phyloP scores from a whole-genome alignment of 1,140 invertebrate genomes.

The Pygmarrhopalites habei region DNA sequence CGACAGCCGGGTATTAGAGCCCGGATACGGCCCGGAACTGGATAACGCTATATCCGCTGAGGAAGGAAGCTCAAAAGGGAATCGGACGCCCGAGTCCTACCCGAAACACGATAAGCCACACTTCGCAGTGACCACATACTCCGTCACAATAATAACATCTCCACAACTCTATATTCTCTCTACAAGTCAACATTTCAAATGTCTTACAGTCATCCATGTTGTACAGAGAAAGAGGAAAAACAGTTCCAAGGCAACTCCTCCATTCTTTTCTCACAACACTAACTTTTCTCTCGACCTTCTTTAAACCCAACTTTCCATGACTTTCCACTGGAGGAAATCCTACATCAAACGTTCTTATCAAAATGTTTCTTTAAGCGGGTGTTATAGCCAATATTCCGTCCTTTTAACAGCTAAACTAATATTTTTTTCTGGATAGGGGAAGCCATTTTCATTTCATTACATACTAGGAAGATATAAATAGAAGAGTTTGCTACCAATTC shows the following conservation, averaged over 20 bases:
- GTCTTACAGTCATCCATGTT: not conserved
- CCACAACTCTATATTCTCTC: not conserved
- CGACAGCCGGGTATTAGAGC: slow-evolving; percentile 37
- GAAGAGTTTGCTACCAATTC: too few relatives aligned
- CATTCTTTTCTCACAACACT: slow-evolving; percentile 5
- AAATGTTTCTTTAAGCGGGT: too few relatives aligned
- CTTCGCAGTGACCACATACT: slow-evolving; percentile 36
- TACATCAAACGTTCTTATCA: too few relatives aligned
- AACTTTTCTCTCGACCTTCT: too few relatives aligned
- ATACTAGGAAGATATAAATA: too few relatives aligned
- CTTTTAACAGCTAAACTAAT: too few relatives aligned
- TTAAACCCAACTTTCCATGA: too few relatives aligned
- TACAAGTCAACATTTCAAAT: not conserved
- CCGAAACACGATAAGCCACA: slow-evolving; percentile 39
- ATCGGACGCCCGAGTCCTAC: slow-evolving; percentile 37
- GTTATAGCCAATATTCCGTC: too few relatives aligned
- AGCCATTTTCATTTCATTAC: too few relatives aligned
- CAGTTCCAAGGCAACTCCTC: not conserved
- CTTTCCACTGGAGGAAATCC: too few relatives aligned
- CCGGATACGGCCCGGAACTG: slow-evolving; percentile 39
- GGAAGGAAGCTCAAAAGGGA: slow-evolving; percentile 40
- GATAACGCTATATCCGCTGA: slow-evolving; percentile 40
- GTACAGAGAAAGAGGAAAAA: too few relatives aligned
- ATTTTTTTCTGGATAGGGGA: too few relatives aligned
- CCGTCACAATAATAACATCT: slow-evolving; percentile 28